phyloP scores from a whole-genome alignment of 23 tunicate genomes.

The Pegea sp. region DNA sequence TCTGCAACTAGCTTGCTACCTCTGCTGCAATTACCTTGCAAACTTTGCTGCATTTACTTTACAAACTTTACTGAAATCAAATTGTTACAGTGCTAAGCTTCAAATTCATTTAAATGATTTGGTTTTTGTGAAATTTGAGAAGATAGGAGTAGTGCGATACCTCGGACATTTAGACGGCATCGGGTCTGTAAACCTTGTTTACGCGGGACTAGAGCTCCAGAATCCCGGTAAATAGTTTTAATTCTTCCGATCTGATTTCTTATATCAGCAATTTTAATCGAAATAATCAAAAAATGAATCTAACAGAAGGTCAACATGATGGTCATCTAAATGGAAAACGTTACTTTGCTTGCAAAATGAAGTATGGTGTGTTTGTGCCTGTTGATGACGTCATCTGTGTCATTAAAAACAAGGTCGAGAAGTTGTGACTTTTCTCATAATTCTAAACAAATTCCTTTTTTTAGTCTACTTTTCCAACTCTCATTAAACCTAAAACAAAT shows the following conservation, averaged over 20 bases:
- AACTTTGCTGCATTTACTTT: no score
- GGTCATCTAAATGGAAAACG: not conserved
- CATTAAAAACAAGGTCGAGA: not conserved
- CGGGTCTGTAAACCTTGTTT: conserved; percentile 53
- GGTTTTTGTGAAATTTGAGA: conserved; percentile 16
- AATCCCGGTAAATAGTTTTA: conserved; percentile 12
- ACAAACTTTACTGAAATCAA: no score
- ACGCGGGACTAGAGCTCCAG: conserved; percentile 61
- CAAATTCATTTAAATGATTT: conserved; percentile 35
- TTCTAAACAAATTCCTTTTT: no score
- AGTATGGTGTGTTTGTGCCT: not conserved
- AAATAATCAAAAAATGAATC: not conserved
- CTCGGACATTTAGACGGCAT: conserved; percentile 72
- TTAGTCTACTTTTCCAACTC: no score
- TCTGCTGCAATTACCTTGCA: no score
- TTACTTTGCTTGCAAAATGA: not conserved
- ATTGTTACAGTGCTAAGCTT: no score
- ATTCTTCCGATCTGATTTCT: not conserved
- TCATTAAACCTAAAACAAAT: no score
- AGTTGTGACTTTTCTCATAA: no score
- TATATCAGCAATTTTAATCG: not conserved
- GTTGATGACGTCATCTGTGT: not conserved
- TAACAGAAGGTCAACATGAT: not conserved
- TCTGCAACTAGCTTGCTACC: no score
- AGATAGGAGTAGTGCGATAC: conserved; percentile 44